phyloP scores from a whole-genome alignment of 2,113 vertebrate genomes.

The Scolopax mira region DNA sequence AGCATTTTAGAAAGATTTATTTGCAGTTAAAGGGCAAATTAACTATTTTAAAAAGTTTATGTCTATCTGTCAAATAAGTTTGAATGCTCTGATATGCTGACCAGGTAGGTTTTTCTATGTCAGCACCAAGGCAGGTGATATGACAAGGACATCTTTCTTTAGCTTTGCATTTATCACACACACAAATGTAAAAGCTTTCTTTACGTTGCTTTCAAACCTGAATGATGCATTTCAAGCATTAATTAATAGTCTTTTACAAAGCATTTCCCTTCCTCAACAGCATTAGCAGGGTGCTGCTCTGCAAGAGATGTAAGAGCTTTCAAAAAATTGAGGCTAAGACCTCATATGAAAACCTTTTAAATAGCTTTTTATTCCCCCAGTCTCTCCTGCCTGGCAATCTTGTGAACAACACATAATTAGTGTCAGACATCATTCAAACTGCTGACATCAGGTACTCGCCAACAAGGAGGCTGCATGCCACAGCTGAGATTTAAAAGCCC shows the following conservation, averaged over 20 bases:
- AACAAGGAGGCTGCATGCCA: background rate
- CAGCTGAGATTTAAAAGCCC: slow-evolving; percentile 38
- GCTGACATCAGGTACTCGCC: slow-evolving; percentile 51
- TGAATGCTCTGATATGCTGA: background rate
- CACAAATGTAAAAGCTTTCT: background rate
- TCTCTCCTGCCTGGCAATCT: slow-evolving; percentile 38
- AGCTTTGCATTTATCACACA: background rate
- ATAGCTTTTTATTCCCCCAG: slow-evolving; percentile 44
- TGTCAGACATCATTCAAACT: slow-evolving; percentile 13
- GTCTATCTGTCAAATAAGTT: background rate
- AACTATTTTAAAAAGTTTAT: background rate
- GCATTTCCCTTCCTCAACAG: background rate
- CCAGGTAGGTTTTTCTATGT: background rate
- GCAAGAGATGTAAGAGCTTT: background rate
- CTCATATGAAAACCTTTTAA: slow-evolving; percentile 39
- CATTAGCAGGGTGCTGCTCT: background rate
- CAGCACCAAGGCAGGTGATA: background rate
- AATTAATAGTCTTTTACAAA: background rate
- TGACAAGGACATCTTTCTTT: background rate
- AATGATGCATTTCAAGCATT: background rate
- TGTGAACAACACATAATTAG: slow-evolving; percentile 65
- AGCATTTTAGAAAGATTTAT: background rate
- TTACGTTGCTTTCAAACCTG: background rate
- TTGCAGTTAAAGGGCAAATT: background rate
- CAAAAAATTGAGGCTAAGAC: slow-evolving; percentile 3